Evolutionary conservation across 2,797 vertebrate genomes (phyloP).

Genomic region (Coregonus suidteri): DNA sequence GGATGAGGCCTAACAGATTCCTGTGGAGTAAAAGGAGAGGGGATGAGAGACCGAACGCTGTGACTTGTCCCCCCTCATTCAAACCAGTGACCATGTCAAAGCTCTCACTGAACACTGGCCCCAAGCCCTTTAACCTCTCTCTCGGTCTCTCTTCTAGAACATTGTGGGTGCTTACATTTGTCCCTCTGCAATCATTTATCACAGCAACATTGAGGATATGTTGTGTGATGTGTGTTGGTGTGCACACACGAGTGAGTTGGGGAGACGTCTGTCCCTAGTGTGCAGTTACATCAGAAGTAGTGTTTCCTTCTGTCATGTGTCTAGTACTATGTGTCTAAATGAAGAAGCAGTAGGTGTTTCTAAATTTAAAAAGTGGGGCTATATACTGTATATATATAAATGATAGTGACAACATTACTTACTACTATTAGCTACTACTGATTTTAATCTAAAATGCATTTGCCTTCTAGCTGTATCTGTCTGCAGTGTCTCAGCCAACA

Average conservation of each 20-base stretch:
- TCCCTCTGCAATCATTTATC: neutral
- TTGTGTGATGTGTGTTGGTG: neutral
- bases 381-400: neutral
- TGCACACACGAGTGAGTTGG: neutral
- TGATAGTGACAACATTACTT: slow-evolving; percentile 33
- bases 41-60: slow-evolving; percentile 24
- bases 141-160: slow-evolving; percentile 16
- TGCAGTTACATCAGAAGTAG: slow-evolving; percentile 2
- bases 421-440: slow-evolving; percentile 42
- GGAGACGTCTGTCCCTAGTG: too few species aligned
- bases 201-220: neutral
- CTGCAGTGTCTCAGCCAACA: slow-evolving; percentile 64
- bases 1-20: slow-evolving; percentile 80
- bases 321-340: slow-evolving; percentile 8
- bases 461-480: slow-evolving; percentile 64
- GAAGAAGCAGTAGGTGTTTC: slow-evolving; percentile 12
- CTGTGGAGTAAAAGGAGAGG: slow-evolving; percentile 56
- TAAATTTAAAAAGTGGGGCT: slow-evolving; percentile 24
- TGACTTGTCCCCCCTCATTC: neutral
- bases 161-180: neutral
- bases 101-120: slow-evolving; percentile 24
- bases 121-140: slow-evolving; percentile 7
- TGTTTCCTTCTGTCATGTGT: slow-evolving; percentile 12
- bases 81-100: slow-evolving; percentile 21
- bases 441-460: slow-evolving; percentile 41